These are phyloP conservation scores for Hyposoter dolosus DNA, from an alignment of 2,888 invertebrate genomes.

Conservation along the genomic window DNA sequence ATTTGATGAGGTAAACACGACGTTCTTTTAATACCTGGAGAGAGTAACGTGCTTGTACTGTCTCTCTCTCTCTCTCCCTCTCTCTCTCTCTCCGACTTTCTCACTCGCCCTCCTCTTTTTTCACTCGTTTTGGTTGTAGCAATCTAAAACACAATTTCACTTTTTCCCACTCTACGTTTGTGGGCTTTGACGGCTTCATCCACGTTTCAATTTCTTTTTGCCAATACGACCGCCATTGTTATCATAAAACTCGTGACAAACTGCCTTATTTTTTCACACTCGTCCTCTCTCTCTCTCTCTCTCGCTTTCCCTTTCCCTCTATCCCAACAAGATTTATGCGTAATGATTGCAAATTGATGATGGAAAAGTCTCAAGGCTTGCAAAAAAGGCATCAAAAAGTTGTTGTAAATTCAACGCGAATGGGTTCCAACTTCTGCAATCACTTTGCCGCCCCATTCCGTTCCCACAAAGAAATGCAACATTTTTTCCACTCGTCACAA, in stretches of 20 bases:
- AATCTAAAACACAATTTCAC: slow-evolving; percentile 46
- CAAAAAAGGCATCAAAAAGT: slow-evolving; percentile 28
- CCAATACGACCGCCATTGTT: slow-evolving; percentile 35
- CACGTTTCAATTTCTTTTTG: slow-evolving; percentile 52
- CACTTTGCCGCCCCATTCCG: slow-evolving; percentile 3
- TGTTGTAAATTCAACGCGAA: slow-evolving; percentile 10
- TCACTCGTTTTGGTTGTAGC: slow-evolving; percentile 14
- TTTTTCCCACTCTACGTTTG: slow-evolving; percentile 23
- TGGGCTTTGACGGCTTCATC: slow-evolving; percentile 1
- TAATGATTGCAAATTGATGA: slow-evolving; percentile 76
- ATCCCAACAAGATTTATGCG: slow-evolving; percentile 73
- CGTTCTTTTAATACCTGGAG: slow-evolving; percentile 71
- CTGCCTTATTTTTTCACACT: not conserved
- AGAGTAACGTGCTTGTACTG: slow-evolving; percentile 32
- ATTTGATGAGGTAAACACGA: slow-evolving; percentile 79
- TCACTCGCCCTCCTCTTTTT: slow-evolving; percentile 1
- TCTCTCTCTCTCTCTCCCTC: slow-evolving; percentile 17
- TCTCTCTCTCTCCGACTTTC: slow-evolving; percentile 16
- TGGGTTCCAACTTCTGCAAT: slow-evolving; percentile 15
- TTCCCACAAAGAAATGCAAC: not conserved
- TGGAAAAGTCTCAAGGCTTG: slow-evolving; percentile 66
- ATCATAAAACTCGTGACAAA: slow-evolving; percentile 52
- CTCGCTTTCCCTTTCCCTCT: too few relatives aligned
- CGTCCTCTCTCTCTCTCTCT: not conserved
- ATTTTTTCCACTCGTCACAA: not conserved